Percentiles rank a stretch among this genome's conserved stretches.
Conservation (phyloP, 2,797 vertebrate species). For the Typhlichthys subterraneus region DNA sequence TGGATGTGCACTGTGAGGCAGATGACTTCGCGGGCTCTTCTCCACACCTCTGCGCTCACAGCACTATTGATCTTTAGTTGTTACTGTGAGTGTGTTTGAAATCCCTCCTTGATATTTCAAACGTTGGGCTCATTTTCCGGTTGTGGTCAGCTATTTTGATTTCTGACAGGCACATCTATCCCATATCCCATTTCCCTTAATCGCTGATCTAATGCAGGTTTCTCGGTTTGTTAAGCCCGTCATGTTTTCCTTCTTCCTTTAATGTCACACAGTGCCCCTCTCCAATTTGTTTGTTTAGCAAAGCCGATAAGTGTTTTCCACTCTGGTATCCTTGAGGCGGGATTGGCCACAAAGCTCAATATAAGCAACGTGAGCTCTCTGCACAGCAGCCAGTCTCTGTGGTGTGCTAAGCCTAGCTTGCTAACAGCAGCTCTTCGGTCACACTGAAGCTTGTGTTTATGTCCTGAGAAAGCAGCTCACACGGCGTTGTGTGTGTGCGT, state of each 20-base stretch:
- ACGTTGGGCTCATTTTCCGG: constrained; percentile 27
- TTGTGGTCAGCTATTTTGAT: constrained; percentile 34
- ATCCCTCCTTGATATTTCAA: constrained; percentile 15
- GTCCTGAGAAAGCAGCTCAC: constrained; percentile 33
- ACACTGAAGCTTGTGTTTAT: constrained; percentile 45
- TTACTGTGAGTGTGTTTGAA: constrained; percentile 11
- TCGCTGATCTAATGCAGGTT: constrained; percentile 34
- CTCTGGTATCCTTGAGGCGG: constrained; percentile 33
- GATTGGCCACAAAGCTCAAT: constrained; percentile 34
- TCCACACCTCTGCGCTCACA: not conserved
- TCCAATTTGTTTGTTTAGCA: constrained; percentile 50
- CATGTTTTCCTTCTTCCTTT: constrained; percentile 39
- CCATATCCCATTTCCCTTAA: constrained; percentile 37
- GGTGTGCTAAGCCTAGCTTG: constrained; percentile 25
- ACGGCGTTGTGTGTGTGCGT: constrained; percentile 11
- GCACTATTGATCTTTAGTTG: not conserved
- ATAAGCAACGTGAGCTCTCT: constrained; percentile 38
- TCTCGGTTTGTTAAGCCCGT: constrained; percentile 34
- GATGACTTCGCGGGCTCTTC: not conserved
- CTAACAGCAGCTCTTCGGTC: constrained; percentile 47
- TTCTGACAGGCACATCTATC: constrained; percentile 22
- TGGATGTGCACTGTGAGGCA: no score
- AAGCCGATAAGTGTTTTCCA: constrained; percentile 53
- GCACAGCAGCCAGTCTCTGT: constrained; percentile 51
- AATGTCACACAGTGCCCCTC: constrained; percentile 33